Base-by-base conservation (phyloP, 2,797 vertebrate species). In the Lateolabrax maculatus region DNA sequence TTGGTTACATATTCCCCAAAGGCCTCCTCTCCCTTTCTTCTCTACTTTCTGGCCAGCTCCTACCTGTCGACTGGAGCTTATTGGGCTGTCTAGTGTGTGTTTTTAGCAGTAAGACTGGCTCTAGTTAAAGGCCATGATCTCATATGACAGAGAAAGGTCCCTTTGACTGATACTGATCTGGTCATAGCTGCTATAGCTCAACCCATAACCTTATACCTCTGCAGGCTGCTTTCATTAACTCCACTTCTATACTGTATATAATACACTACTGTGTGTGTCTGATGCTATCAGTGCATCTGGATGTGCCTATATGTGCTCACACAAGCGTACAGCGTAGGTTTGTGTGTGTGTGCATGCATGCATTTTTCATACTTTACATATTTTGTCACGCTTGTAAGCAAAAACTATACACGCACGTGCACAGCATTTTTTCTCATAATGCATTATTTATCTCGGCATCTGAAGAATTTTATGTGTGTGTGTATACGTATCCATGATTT, bases 101-200 rank as follows among this genome's bases (percentile, higher is more conserved):
- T 87, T 88, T 87, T 77, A 87, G 69, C 66, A 43, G 77, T 49
- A 39, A 60, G 70, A 39, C 52, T 16, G 39, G 60, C 55, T 34
- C 52, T 18, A 23, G 75, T 79, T 63, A 56, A 71, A 85, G 75
- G 71, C 68, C 36, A 29, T 75, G 80, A 70, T 73, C 78, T 82
- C 77, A 77, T 49, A 63, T 19, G 3, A 48, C 77, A 86, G 70
- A 91, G 89, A 90, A 91, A 87, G 81, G 69, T 83, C 71, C 69
- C 79, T 90, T 92, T 89, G 85, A 92, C 81, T 89, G 90, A 92
- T 90, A 92, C 29, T 7, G 87, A 93, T 91, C 89, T 84, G 86
- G 69, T 89, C 79, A 62, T 71, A 78, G 79, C 84, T 75, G 72
- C 67, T 79, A 19, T 23, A 79, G 74, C 72, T 75, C 77, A 70